phyloP scores from a whole-genome alignment of 2,113 vertebrate species.

The Tachysurus fulvidraco region DNA sequence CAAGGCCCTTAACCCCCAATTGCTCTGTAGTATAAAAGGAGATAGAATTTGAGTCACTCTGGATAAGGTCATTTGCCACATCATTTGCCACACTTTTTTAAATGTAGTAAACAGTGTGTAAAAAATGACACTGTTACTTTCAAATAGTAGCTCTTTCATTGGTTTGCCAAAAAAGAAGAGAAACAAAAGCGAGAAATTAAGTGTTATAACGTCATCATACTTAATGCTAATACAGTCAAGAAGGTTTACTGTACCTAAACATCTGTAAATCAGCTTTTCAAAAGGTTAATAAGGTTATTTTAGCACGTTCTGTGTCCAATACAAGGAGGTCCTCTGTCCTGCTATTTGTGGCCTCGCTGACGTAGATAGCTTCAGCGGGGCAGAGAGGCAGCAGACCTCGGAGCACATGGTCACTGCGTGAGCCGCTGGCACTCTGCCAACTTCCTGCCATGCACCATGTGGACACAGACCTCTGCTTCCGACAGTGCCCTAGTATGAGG shows the following conservation, averaged over 20 bases:
- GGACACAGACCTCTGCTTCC: conserved; percentile 34
- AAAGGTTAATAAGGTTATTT: background rate
- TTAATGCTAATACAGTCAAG: background rate
- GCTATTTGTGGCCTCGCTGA: conserved; percentile 51
- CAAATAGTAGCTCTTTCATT: background rate
- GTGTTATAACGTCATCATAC: background rate
- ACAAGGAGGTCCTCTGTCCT: conserved; percentile 45
- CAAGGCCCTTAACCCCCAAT: no score
- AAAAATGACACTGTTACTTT: background rate
- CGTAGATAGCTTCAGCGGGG: conserved; percentile 43
- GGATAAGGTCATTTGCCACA: no score
- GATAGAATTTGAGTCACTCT: no score
- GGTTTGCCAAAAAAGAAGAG: background rate
- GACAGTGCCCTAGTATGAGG: conserved; percentile 31
- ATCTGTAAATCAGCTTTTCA: background rate
- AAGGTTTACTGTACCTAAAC: conserved; percentile 3
- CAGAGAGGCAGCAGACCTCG: conserved; percentile 47
- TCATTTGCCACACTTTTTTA: no score
- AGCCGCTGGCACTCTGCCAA: conserved; percentile 41
- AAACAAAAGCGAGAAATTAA: background rate
- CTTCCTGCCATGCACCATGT: conserved; percentile 13
- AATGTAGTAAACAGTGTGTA: background rate
- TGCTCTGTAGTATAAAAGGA: no score
- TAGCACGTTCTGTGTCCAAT: background rate
- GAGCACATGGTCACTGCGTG: conserved; percentile 55